A percentile compares a stretch with the other conserved stretches of the same genome.
Conservation (phyloP, 2,797 vertebrate species). For the Lacerta viridis region DNA sequence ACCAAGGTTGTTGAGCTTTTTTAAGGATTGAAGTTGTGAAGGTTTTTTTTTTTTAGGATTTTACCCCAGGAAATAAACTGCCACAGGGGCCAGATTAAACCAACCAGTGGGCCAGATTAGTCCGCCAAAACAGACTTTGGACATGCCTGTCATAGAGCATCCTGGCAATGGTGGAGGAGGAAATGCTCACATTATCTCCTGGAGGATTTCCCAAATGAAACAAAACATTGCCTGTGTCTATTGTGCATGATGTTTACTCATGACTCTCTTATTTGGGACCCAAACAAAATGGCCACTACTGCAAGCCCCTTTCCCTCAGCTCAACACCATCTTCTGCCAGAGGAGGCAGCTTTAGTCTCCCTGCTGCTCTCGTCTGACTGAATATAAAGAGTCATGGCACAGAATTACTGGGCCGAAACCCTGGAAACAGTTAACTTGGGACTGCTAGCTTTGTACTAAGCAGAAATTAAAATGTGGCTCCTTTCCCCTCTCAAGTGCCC, state of each 20-base stretch:
- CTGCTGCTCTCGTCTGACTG: background rate
- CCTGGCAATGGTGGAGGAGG: constrained; percentile 68
- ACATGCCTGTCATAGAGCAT: constrained; percentile 66
- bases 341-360: background rate
- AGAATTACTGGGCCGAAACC: background rate
- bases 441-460: constrained; percentile 35
- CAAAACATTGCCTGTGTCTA: constrained; percentile 54
- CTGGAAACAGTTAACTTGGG: constrained; percentile 54
- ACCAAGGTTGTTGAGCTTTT: too few species aligned
- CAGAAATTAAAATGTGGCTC: constrained; percentile 58
- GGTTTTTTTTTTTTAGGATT: too few species aligned
- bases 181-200: constrained; percentile 63
- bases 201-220: constrained; percentile 76
- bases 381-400: constrained; percentile 6
- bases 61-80: too few species aligned
- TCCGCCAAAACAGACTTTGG: too few species aligned
- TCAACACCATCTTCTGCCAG: background rate
- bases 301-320: background rate
- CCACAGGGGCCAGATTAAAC: too few species aligned
- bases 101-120: too few species aligned
- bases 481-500: constrained; percentile 20
- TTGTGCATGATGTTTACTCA: background rate
- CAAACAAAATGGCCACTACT: background rate
- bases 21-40: too few species aligned
- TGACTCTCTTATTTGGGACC: background rate